phyloP scores from a whole-genome alignment of 2,888 invertebrate species.

The Petrophora chlorosata region DNA sequence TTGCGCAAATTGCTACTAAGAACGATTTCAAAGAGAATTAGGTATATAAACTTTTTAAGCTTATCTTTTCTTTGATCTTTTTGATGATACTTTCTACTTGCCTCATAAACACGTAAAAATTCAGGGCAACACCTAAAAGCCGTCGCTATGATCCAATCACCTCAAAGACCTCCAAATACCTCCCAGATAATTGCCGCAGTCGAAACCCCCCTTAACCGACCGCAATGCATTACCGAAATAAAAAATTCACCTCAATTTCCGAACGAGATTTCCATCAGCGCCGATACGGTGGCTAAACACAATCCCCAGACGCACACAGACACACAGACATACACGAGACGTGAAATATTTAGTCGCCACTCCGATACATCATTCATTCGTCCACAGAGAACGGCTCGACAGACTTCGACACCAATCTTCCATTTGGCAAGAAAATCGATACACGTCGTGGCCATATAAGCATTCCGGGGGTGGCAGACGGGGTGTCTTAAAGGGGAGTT shows the following conservation, averaged over 20 bases:
- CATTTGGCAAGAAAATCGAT: constrained; percentile 84
- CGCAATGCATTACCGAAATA: constrained; percentile 74
- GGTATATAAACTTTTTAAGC: neutral
- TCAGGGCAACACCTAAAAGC: constrained; percentile 46
- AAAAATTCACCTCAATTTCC: constrained; percentile 75
- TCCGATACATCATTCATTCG: constrained; percentile 82
- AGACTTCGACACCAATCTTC: constrained; percentile 84
- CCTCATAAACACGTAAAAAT: constrained; percentile 12
- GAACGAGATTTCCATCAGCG: constrained; percentile 69
- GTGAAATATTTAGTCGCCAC: constrained; percentile 78
- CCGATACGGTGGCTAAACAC: constrained; percentile 74
- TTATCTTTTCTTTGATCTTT: too few relatives aligned
- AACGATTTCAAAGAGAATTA: too few relatives aligned
- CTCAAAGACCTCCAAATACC: constrained; percentile 59
- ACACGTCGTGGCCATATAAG: constrained; percentile 84
- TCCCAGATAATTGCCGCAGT: constrained; percentile 64
- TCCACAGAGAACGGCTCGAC: constrained; percentile 80
- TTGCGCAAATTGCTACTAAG: too few relatives aligned
- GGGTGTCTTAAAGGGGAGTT: constrained; percentile 82
- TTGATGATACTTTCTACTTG: constrained; percentile 2
- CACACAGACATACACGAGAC: too few relatives aligned
- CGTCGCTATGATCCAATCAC: constrained; percentile 65
- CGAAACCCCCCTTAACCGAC: constrained; percentile 15
- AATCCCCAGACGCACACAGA: constrained; percentile 55
- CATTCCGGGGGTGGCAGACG: constrained; percentile 82